These are phyloP conservation scores for Pheosia tremula DNA, from an alignment of 2,888 invertebrate genomes.

Conservation along the genomic window DNA sequence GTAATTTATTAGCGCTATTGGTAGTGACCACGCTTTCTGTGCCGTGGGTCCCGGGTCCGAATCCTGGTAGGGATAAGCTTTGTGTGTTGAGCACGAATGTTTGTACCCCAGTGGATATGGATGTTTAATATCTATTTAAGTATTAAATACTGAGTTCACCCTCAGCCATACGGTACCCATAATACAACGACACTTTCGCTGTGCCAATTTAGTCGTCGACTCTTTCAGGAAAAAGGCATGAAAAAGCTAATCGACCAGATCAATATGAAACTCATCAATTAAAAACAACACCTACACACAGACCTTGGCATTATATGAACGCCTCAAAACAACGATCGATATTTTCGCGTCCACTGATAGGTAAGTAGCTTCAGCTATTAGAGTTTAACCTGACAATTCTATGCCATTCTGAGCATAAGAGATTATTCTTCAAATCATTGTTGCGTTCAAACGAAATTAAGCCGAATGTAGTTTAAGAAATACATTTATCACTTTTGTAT, in stretches of 20 bases:
- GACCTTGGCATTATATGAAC: constrained; percentile 35
- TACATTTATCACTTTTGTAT: background rate
- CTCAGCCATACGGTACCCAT: background rate
- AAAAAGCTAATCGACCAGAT: constrained; percentile 18
- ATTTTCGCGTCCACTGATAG: background rate
- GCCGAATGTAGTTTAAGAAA: too few relatives aligned
- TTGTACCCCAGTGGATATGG: too few relatives aligned
- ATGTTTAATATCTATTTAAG: too few relatives aligned
- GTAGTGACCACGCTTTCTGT: too few relatives aligned
- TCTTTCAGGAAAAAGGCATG: background rate
- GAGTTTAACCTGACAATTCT: background rate
- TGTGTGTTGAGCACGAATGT: too few relatives aligned
- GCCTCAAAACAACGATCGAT: constrained; percentile 22
- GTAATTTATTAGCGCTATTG: constrained; percentile 6
- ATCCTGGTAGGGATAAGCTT: too few relatives aligned
- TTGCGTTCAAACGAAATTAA: too few relatives aligned
- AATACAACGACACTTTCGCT: too few relatives aligned
- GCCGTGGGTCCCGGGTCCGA: too few relatives aligned
- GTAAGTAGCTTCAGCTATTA: background rate
- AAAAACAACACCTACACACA: constrained; percentile 21
- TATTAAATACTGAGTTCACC: too few relatives aligned
- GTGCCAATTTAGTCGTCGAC: too few relatives aligned
- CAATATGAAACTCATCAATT: constrained; percentile 35
- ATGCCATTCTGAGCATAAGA: background rate
- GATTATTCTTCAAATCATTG: too few relatives aligned